These are phyloP conservation scores for Thereuonema tuberculata DNA, from an alignment of 1,140 invertebrate species.

Conservation along the genomic window DNA sequence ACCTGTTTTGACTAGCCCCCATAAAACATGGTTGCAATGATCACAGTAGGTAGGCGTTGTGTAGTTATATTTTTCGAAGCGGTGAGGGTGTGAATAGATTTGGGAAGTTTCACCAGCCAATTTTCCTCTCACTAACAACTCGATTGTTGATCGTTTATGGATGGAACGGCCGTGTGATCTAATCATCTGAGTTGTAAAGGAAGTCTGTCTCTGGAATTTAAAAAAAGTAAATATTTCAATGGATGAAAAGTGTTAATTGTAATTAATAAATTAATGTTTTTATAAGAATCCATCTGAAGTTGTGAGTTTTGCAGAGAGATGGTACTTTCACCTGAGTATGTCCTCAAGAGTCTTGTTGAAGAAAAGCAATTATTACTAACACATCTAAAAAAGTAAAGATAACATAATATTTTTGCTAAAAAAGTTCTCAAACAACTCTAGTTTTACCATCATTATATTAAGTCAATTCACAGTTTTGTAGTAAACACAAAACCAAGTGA, in stretches of 20 bases:
- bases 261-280: background rate
- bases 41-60: slow-evolving; percentile 85
- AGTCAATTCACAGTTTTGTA: too few relatives aligned
- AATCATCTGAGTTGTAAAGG: slow-evolving; percentile 75
- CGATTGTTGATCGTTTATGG: slow-evolving; percentile 81
- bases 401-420: too few relatives aligned
- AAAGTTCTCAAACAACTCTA: too few relatives aligned
- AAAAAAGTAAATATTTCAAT: background rate
- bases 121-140: slow-evolving; percentile 75
- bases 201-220: slow-evolving; percentile 50
- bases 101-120: slow-evolving; percentile 45
- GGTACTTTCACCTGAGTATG: too few relatives aligned
- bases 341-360: too few relatives aligned
- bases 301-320: too few relatives aligned
- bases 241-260: background rate
- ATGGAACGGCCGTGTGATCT: slow-evolving; percentile 67
- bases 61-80: slow-evolving; percentile 76
- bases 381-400: too few relatives aligned
- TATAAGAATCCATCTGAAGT: too few relatives aligned
- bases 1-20: slow-evolving; percentile 75
- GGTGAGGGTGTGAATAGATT: slow-evolving; percentile 68
- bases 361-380: too few relatives aligned
- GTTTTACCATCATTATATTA: too few relatives aligned
- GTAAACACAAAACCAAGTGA: too few relatives aligned
- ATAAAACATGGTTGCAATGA: slow-evolving; percentile 72